Evolutionary conservation across 2,888 invertebrate species (phyloP).

Genomic region (Orchesellides sinensis): DNA sequence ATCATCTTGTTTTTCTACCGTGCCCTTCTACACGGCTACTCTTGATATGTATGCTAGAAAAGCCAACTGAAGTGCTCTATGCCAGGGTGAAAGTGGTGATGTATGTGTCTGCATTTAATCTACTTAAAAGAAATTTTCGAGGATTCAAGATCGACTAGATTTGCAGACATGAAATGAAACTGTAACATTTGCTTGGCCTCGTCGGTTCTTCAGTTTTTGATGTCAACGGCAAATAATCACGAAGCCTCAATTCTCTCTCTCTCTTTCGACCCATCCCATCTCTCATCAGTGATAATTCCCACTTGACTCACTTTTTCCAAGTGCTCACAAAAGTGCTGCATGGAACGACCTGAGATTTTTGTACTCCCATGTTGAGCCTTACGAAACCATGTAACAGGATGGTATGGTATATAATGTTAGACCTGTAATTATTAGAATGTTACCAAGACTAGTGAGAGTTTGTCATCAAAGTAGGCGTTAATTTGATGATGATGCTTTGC

Average conservation of each 20-base stretch:
- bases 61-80: background rate
- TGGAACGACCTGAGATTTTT: background rate
- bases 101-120: constrained; percentile 22
- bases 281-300: constrained; percentile 26
- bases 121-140: constrained; percentile 25
- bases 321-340: background rate
- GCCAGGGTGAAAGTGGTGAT: background rate
- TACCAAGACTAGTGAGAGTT: no score
- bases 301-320: constrained; percentile 24
- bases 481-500: no score
- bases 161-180: background rate
- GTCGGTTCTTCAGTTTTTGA: constrained; percentile 11
- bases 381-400: no score
- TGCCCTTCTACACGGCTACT: background rate
- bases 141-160: constrained; percentile 12
- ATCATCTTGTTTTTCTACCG: constrained; percentile 11
- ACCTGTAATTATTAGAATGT: no score
- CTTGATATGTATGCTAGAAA: background rate
- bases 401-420: no score
- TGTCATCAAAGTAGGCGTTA: no score
- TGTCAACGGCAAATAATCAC: constrained; percentile 38
- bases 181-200: background rate
- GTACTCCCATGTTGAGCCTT: background rate
- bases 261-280: background rate
- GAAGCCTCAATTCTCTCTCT: constrained; percentile 12